Conservation (phyloP, 2,888 invertebrate species). For the Cheilosia impressa region DNA sequence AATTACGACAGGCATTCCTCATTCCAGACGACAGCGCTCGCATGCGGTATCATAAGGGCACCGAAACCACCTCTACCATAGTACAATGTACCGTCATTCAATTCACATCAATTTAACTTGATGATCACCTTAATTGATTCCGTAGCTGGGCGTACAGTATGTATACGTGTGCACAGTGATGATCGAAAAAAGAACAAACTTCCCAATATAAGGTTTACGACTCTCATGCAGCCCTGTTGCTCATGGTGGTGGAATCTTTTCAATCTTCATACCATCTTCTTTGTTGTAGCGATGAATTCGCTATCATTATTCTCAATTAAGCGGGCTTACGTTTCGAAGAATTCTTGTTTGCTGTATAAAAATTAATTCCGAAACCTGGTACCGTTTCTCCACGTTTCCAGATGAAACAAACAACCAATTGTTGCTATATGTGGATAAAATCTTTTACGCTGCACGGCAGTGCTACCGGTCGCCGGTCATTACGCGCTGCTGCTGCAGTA, state of each 20-base stretch:
- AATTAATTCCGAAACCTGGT: slow-evolving; percentile 69
- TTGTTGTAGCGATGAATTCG: slow-evolving; percentile 64
- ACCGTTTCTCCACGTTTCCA: slow-evolving; percentile 45
- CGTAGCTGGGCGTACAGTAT: slow-evolving; percentile 40
- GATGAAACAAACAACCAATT: slow-evolving; percentile 75
- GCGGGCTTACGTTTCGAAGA: slow-evolving; percentile 71
- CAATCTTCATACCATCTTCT: slow-evolving; percentile 40
- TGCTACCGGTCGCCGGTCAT: slow-evolving; percentile 65
- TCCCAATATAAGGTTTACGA: slow-evolving; percentile 66
- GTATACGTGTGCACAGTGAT: slow-evolving; percentile 8
- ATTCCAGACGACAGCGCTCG: slow-evolving; percentile 3
- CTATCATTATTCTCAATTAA: slow-evolving; percentile 75
- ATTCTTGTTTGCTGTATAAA: slow-evolving; percentile 49
- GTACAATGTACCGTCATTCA: slow-evolving; percentile 61
- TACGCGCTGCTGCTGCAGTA: slow-evolving; percentile 41
- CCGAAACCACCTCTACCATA: slow-evolving; percentile 60
- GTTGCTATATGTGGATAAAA: slow-evolving; percentile 65
- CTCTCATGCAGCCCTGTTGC: slow-evolving; percentile 21
- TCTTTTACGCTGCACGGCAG: slow-evolving; percentile 73
- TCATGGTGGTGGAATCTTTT: slow-evolving; percentile 49
- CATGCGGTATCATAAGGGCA: slow-evolving; percentile 64
- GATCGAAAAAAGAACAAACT: slow-evolving; percentile 59
- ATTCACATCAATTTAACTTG: slow-evolving; percentile 75
- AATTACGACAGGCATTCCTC: slow-evolving; percentile 21
- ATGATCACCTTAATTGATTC: slow-evolving; percentile 75